Evolutionary conservation across 2,888 invertebrate genomes (phyloP).

Genomic region (Yponomeuta evonymella): DNA sequence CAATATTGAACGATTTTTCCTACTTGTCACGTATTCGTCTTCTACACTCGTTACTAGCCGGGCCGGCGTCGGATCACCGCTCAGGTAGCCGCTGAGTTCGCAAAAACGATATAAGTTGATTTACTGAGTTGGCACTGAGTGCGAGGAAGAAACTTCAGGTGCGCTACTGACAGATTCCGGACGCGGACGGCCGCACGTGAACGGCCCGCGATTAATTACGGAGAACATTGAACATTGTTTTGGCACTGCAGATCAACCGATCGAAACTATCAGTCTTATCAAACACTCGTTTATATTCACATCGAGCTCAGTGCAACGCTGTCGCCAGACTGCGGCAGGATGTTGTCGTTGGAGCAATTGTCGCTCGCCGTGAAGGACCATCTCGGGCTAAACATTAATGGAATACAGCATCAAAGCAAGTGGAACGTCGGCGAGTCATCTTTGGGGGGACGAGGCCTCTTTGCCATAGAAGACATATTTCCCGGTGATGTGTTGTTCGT

Average conservation of each 20-base stretch:
- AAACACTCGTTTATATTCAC: conserved; percentile 59
- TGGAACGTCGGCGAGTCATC: conserved; percentile 79
- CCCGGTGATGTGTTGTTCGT: conserved; percentile 82
- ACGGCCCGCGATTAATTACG: conserved; percentile 46
- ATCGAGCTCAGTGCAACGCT: conserved; percentile 63
- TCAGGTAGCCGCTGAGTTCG: conserved; percentile 43
- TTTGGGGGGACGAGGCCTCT: conserved; percentile 82
- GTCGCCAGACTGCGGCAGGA: conserved; percentile 61
- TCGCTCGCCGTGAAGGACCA: conserved; percentile 63
- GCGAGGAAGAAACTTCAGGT: conserved; percentile 47
- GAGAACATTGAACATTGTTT: conserved; percentile 53
- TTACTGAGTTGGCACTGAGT: conserved; percentile 52
- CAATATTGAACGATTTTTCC: conserved; percentile 44
- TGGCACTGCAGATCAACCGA: conserved; percentile 51
- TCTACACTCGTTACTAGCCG: conserved; percentile 38
- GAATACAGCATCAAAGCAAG: conserved; percentile 43
- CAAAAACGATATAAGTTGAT: conserved; percentile 21
- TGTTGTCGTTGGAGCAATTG: conserved; percentile 72
- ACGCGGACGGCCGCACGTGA: neutral
- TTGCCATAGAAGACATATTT: conserved; percentile 80
- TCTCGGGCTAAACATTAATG: conserved; percentile 48
- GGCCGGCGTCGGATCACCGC: conserved; percentile 22
- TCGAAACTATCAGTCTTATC: conserved; percentile 52
- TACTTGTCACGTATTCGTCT: conserved; percentile 54
- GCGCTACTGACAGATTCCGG: conserved; percentile 22